Evolutionary conservation across 2,888 invertebrate genomes (phyloP), one percentile per base, ranked within the genome.

Genomic region (Agrotis segetum): DNA sequence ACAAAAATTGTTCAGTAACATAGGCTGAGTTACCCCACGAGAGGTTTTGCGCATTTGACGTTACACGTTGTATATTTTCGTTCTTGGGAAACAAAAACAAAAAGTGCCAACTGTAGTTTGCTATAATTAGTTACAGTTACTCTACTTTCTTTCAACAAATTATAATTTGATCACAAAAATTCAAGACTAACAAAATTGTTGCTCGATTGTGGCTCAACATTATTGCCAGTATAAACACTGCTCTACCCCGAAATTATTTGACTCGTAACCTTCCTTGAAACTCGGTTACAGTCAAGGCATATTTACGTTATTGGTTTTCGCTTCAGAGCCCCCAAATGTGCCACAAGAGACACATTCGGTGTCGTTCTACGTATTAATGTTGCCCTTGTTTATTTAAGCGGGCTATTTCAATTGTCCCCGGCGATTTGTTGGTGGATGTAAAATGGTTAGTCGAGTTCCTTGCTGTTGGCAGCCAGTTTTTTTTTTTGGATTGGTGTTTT

Each of bases 281-380:
- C 58, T 69, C 63, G 59, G 77, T 61, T 68, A 79, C 68, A 60
- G 70, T 70, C 63, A 76, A 53, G 85, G 84, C 81, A 85, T 87
- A 88, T 88, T 89, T 88, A 89, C 85, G 88, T 85, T 88, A 89
- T 89, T 89, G 89, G 89, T 87, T 88, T 87, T 83, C 88, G 74
- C 81, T 85, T 78, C 71, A 79, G 77, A 77, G 84, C 85, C 81
- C 78, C 71, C 71, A 81, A 90, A 91, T 87, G 90, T 81, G 83
- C 52, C 92, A 74, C 89, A 7, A 61, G 92, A 89, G 92, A 86
- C 86, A 82, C 89, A 90, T 92, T 88, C 78, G 47, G 74, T 69
- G 75, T 72, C 81, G 52, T 49, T 44, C 52, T 60, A 47, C 55
- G 80, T 81, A 85, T 87, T 86, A 85, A 88, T 85, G 88, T 71